Evolutionary conservation across 1,140 invertebrate species (phyloP).

Genomic region (Halictus rubicundus): DNA sequence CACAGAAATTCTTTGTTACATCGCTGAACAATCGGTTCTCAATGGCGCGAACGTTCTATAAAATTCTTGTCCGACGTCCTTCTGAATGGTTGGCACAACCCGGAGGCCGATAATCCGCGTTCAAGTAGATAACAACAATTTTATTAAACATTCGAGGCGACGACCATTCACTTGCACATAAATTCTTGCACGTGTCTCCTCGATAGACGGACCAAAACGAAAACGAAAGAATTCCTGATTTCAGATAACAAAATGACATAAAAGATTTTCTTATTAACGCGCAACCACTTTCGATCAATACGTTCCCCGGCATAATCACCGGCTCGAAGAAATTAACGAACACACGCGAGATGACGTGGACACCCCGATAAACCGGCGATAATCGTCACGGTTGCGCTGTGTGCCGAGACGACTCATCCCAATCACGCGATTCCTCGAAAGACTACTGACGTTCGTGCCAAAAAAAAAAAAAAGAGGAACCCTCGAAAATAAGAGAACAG

Average conservation of each 20-base stretch:
- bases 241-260: too few species aligned
- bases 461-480: neutral
- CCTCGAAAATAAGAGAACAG: too few species aligned
- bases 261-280: too few species aligned
- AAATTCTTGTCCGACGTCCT: neutral
- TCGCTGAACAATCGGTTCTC: slow-evolving; percentile 6
- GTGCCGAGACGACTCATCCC: neutral
- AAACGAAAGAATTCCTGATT: neutral
- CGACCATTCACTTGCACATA: neutral
- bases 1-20: slow-evolving; percentile 1
- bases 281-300: neutral
- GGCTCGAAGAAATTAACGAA: slow-evolving; percentile 6
- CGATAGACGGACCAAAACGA: too few species aligned
- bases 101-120: neutral
- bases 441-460: neutral
- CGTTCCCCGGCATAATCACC: neutral
- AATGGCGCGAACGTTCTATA: slow-evolving; percentile 9
- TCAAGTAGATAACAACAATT: neutral
- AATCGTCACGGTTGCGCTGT: neutral
- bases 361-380: slow-evolving; percentile 37
- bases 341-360: slow-evolving; percentile 27
- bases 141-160: neutral
- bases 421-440: neutral
- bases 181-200: neutral
- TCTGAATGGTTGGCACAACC: neutral